Percentiles rank a stretch among this genome's conserved stretches.
phyloP scores from a whole-genome alignment of 2,888 invertebrate genomes.

The Archips xylosteana region DNA sequence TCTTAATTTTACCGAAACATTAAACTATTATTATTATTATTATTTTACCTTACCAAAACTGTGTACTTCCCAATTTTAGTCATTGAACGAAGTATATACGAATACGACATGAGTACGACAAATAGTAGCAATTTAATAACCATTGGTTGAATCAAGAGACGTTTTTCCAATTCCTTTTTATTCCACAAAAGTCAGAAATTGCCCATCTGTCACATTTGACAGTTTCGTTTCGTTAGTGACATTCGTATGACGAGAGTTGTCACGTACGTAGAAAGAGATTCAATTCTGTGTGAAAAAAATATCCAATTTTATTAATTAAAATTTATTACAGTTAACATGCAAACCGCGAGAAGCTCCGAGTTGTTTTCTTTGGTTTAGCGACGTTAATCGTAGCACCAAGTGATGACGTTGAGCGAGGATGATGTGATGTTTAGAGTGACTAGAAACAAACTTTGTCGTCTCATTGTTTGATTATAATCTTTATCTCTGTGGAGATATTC shows the following conservation, averaged over 20 bases:
- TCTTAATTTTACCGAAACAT: neutral
- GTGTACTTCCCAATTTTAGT: neutral
- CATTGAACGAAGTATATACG: neutral
- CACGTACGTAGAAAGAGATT: conserved; percentile 45
- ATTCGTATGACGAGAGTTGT: conserved; percentile 35
- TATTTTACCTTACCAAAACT: neutral
- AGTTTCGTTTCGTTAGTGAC: conserved; percentile 48
- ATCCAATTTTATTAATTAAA: conserved; percentile 50
- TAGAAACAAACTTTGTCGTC: conserved; percentile 76
- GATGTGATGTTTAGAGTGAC: conserved; percentile 79
- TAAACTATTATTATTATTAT: too few relatives aligned
- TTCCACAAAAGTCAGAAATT: neutral
- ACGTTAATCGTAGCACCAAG: conserved; percentile 55
- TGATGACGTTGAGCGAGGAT: conserved; percentile 78
- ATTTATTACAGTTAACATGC: conserved; percentile 57
- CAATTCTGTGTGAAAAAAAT: conserved; percentile 43
- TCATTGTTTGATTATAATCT: conserved; percentile 72
- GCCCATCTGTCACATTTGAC: conserved; percentile 43
- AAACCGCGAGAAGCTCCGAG: conserved; percentile 46
- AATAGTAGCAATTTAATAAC: neutral
- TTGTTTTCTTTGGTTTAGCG: conserved; percentile 46
- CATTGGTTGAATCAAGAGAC: neutral
- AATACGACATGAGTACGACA: too few relatives aligned
- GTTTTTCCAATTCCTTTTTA: neutral
- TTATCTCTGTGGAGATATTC: conserved; percentile 59